Evolutionary conservation across 1,140 invertebrate species (phyloP), one percentile per base, ranked within the genome.

Genomic region (Ceratosolen fusciceps): DNA sequence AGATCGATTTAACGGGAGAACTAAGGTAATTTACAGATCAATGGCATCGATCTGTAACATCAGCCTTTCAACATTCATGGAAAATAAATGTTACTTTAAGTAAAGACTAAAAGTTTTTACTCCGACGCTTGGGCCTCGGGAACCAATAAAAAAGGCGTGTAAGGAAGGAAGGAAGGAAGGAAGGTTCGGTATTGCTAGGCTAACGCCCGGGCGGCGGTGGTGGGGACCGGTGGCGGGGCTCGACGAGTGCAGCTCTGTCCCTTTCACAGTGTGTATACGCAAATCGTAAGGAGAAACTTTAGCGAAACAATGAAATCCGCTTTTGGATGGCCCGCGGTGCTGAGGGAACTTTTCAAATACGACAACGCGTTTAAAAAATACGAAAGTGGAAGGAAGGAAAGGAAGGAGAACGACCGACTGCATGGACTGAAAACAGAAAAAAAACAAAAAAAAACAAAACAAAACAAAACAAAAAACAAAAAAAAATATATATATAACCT

Each of bases 271-370:
- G n/a, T 1, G 21, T 56, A 68, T 31, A 54, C 10, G 34, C 26
- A 43, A 49, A 74, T 74, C n/a, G 29, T 43, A 67, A 54, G 34
- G 8, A 79, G 39, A 74, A 80, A 80, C 71, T 74, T 80, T 34
- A 65, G 52, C 24, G 65, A 37, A 39, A 80, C 78, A 80, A 75
- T 80, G 72, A 80, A 80, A 74, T 74, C 62, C 49, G 49, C 54
- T 80, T 70, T 56, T 7, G 65, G n/a, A 56, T 74, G 8, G 65
- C 43, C 34, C 31, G 7, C 19, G 47, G 10, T 43, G 60, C n/a
- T 74, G 34, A 54, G 21, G 19, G 74, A 80, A 80, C 31, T 74
- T 79, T 74, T 54, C 43, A 39, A 21, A 26, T 54, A 24, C 67
- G 54, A 37, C 74, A 31, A 4, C 56, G 58, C 39, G 37, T 70